Base-by-base conservation (phyloP, 1,140 invertebrate genomes). In the Bombus consobrinus region DNA sequence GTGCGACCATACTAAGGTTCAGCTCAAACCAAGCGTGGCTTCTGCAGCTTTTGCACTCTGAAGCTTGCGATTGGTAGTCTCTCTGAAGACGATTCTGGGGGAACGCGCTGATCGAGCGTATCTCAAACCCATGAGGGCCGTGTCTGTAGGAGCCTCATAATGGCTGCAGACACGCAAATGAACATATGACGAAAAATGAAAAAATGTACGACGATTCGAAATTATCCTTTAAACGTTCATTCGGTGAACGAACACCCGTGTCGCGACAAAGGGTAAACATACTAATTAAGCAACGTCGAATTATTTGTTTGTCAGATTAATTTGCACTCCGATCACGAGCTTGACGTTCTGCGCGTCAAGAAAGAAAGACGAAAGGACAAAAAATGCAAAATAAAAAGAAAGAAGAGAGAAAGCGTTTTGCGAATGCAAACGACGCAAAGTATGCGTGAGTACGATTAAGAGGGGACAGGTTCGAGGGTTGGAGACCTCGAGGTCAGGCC, bases 201-300 rank as follows among this genome's bases (percentile, higher is more conserved):
- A 53, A 53, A 53, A 53, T 53, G 47, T 8, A 53, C 47, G 57
- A 22, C 25, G n/a, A 22, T 41, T 59, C 12, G 41, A 66, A 66
- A 66, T 66, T 43, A 82, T 82, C 41, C 59, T 66, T 75, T 53
- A 75, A 68, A 62, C 39, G 25, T 28, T 47, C 13, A 41, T 32
- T 34, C 25, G 39, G 15, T 22, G 57, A 37, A 62, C 18, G 64
- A 59, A 18, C 53, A 22, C 2, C n/a, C 13, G 53, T 25, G 75
- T 59, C 76, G 39, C 83, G 83, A 80, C 68, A 59, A 69, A 62
- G 75, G 25, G 68, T 71, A 84, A 84, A 79, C 76, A 79, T 37
- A 34, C 37, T 53, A 64, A 84, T 84, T 84, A 43, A 84, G 39
- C 43, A 5, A 28, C 62, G 34, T 53, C 53, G 32, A 71, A 76